Conservation (phyloP, 2,113 vertebrate species). For the Tinamus guttatus region DNA sequence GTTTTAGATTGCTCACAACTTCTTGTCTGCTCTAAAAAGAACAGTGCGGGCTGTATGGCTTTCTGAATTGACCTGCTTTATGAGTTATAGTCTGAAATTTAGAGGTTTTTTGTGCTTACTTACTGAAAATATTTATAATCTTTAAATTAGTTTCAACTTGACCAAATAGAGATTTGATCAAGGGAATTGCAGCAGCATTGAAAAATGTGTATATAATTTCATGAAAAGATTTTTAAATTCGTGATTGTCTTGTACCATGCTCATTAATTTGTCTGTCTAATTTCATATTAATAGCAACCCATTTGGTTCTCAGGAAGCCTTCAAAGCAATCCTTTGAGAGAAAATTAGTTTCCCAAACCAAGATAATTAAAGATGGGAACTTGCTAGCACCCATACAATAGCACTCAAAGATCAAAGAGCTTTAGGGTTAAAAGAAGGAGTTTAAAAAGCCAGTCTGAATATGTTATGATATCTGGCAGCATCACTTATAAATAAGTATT, state of each 20-base stretch:
- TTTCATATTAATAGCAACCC: slow-evolving; percentile 16
- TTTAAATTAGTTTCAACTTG: neutral
- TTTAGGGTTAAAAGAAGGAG: slow-evolving; percentile 36
- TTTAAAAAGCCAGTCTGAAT: slow-evolving; percentile 14
- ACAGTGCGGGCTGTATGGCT: neutral
- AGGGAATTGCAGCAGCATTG: neutral
- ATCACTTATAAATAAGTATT: slow-evolving; percentile 26
- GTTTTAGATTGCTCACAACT: neutral
- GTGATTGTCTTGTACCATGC: neutral
- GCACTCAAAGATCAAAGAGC: slow-evolving; percentile 40
- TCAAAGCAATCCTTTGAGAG: slow-evolving; percentile 23
- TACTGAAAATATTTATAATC: neutral
- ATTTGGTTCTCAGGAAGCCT: slow-evolving; percentile 21
- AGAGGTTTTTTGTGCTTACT: neutral
- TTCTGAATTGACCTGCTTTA: neutral
- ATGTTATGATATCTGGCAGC: neutral
- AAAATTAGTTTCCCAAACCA: slow-evolving; percentile 38
- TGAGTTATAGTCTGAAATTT: neutral
- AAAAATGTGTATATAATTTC: neutral
- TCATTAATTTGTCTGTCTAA: slow-evolving; percentile 22
- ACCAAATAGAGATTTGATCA: neutral
- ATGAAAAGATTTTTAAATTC: neutral
- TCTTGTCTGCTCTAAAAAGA: neutral
- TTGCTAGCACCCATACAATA: slow-evolving; percentile 24
- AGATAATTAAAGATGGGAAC: slow-evolving; percentile 40